phyloP scores from a whole-genome alignment of 2,888 invertebrate genomes.

The Noctua comes region DNA sequence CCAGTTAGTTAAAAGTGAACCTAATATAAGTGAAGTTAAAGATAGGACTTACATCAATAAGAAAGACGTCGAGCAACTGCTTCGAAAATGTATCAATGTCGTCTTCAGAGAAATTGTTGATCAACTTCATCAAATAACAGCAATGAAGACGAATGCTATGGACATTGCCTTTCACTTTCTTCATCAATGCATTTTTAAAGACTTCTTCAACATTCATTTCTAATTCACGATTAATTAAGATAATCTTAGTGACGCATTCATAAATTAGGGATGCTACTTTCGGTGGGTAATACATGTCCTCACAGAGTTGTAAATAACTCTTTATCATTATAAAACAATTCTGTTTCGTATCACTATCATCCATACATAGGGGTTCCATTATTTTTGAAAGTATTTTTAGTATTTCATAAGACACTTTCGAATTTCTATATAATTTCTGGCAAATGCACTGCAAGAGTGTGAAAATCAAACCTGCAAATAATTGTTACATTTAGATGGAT shows the following conservation, averaged over 20 bases:
- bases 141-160: conserved; percentile 83
- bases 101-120: conserved; percentile 69
- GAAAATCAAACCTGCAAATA: conserved; percentile 80
- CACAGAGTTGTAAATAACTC: conserved; percentile 82
- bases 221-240: conserved; percentile 72
- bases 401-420: conserved; percentile 78
- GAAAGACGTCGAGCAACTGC: conserved; percentile 79
- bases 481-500: background rate
- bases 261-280: conserved; percentile 82
- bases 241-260: conserved; percentile 83
- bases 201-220: conserved; percentile 69
- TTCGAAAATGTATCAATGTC: conserved; percentile 73
- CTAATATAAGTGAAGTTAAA: background rate
- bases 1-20: background rate
- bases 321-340: conserved; percentile 86
- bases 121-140: conserved; percentile 78
- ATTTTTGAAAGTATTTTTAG: conserved; percentile 78
- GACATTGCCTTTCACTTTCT: conserved; percentile 76
- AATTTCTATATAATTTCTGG: conserved; percentile 80
- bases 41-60: conserved; percentile 78
- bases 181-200: conserved; percentile 75
- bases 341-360: conserved; percentile 76
- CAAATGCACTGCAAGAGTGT: conserved; percentile 83
- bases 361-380: conserved; percentile 78
- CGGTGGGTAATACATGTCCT: conserved; percentile 82